Evolutionary conservation across 2,888 invertebrate genomes (phyloP).

Genomic region (Lymantria monacha): DNA sequence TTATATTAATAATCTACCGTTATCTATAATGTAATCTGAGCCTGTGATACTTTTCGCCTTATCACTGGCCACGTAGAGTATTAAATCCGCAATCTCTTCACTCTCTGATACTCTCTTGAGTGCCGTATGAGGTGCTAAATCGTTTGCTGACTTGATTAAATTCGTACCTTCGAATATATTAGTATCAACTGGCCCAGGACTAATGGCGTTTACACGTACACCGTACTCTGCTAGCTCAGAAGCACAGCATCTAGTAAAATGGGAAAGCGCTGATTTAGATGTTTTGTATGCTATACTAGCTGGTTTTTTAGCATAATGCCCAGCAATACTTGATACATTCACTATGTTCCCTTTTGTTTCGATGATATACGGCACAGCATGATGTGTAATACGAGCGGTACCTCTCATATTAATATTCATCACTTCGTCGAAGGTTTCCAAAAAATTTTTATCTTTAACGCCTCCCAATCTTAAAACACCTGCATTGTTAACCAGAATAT

Average conservation of each 20-base stretch:
- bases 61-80: conserved; percentile 40
- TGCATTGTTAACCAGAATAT: conserved; percentile 38
- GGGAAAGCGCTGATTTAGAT: conserved; percentile 88
- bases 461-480: conserved; percentile 13
- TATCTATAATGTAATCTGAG: conserved; percentile 28
- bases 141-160: neutral
- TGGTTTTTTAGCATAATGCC: neutral
- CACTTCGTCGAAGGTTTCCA: conserved; percentile 24
- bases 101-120: conserved; percentile 35
- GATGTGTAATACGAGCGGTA: conserved; percentile 17
- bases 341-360: conserved; percentile 37
- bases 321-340: conserved; percentile 11
- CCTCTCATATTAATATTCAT: conserved; percentile 30
- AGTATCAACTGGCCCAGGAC: conserved; percentile 86
- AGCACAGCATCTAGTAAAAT: conserved; percentile 86
- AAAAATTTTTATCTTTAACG: conserved; percentile 12
- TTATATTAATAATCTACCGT: conserved; percentile 17
- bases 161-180: conserved; percentile 15
- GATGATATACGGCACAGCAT: conserved; percentile 24
- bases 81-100: conserved; percentile 40
- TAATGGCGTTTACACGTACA: conserved; percentile 86
- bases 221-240: conserved; percentile 81
- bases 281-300: conserved; percentile 75
- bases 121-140: conserved; percentile 21
- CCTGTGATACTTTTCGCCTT: conserved; percentile 42